Percentiles rank a stretch among this genome's conserved stretches.
phyloP scores from a whole-genome alignment of 2,113 vertebrate genomes.

The Sceloporus tristichus region DNA sequence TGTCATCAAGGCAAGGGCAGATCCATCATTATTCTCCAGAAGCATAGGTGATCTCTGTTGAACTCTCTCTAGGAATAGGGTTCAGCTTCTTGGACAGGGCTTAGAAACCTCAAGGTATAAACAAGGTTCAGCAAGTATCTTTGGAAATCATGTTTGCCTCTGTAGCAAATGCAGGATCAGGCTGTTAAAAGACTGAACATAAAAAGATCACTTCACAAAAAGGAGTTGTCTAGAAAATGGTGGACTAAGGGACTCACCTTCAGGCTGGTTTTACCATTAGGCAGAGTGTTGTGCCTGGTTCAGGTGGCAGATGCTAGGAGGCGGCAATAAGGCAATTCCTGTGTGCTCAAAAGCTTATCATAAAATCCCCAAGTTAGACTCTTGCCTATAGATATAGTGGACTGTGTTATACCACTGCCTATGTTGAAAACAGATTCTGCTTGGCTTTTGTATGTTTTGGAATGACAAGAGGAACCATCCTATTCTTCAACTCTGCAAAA shows the following conservation, averaged over 20 bases:
- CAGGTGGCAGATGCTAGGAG: too few relatives aligned
- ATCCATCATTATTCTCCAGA: neutral
- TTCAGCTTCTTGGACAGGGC: neutral
- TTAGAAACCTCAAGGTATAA: neutral
- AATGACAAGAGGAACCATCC: neutral
- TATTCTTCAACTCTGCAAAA: neutral
- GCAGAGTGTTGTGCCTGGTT: too few relatives aligned
- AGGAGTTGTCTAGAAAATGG: neutral
- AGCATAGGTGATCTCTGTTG: too few relatives aligned
- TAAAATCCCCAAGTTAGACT: too few relatives aligned
- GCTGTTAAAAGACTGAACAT: constrained; percentile 5
- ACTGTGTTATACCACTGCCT: too few relatives aligned
- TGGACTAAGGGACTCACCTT: neutral
- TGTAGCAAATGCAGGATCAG: neutral
- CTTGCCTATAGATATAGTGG: too few relatives aligned
- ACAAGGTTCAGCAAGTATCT: neutral
- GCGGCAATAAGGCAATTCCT: too few relatives aligned
- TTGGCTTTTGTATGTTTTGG: too few relatives aligned
- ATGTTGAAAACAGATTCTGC: too few relatives aligned
- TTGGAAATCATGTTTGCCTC: neutral
- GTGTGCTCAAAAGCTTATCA: too few relatives aligned
- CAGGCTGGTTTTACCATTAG: too few relatives aligned
- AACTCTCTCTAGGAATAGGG: neutral
- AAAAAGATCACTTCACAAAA: constrained; percentile 3
- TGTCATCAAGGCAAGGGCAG: too few relatives aligned